Evolutionary conservation across 2,797 vertebrate genomes (phyloP).

Genomic region (Hafferia zeledoni): DNA sequence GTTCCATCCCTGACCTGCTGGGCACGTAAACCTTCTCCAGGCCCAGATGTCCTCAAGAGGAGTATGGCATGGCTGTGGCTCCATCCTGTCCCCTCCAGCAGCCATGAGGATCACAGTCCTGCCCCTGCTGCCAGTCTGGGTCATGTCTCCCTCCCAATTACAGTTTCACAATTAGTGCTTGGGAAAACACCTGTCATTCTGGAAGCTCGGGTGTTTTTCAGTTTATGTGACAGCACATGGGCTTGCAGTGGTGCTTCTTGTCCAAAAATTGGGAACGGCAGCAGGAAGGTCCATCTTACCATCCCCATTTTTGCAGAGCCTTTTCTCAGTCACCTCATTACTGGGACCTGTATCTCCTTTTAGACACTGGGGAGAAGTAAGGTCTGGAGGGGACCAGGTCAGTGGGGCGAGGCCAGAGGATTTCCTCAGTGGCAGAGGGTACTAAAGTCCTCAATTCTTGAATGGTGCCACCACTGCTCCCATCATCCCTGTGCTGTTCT

Average conservation of each 20-base stretch:
- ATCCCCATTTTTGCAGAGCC: not conserved
- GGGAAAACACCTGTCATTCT: not conserved
- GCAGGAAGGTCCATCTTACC: not conserved
- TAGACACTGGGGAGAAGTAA: not conserved
- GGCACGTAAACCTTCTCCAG: not conserved
- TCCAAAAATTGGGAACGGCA: not conserved
- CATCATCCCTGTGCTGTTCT: not conserved
- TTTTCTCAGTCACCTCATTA: not conserved
- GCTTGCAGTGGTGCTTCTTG: not conserved
- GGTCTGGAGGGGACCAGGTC: not conserved
- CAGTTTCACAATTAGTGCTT: not conserved
- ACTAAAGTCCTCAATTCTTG: not conserved
- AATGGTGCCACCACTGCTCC: not conserved
- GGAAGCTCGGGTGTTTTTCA: not conserved
- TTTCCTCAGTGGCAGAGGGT: not conserved
- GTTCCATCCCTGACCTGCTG: not conserved
- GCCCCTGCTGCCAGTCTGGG: not conserved
- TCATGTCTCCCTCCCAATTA: not conserved
- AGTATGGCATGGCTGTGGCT: not conserved
- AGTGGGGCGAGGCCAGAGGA: not conserved
- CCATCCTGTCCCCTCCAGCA: not conserved
- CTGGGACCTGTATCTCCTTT: not conserved
- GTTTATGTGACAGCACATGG: not conserved
- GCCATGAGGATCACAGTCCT: not conserved
- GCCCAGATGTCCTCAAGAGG: not conserved